Conservation (phyloP, 1,140 invertebrate species). For the Psilanteris sp. region DNA sequence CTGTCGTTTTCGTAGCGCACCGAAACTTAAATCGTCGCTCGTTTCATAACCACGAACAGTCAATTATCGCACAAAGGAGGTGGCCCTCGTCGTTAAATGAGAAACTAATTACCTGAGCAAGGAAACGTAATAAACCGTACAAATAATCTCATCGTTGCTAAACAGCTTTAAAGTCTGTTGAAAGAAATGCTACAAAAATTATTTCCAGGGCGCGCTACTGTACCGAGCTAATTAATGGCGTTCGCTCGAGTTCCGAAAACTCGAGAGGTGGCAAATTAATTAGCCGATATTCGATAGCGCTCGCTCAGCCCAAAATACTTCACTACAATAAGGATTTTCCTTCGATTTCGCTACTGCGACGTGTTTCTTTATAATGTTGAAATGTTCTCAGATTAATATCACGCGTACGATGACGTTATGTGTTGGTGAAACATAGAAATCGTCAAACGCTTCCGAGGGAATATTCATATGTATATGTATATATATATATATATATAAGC, state of each 20-base stretch:
- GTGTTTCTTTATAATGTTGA: too few species aligned
- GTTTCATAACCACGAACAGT: constrained; percentile 22
- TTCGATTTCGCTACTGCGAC: too few species aligned
- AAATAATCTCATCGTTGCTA: constrained; percentile 30
- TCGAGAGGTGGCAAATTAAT: constrained; percentile 36
- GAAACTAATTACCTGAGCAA: constrained; percentile 23
- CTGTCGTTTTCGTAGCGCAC: constrained; percentile 1
- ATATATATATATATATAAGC: too few species aligned
- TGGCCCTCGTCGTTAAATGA: constrained; percentile 15
- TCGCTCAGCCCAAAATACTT: constrained; percentile 25
- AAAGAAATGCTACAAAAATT: constrained; percentile 42
- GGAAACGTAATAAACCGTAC: constrained; percentile 25
- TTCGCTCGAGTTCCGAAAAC: constrained; percentile 23
- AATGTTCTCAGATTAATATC: too few species aligned
- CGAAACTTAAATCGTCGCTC: constrained; percentile 9
- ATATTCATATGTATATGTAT: too few species aligned
- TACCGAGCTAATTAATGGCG: constrained; percentile 41
- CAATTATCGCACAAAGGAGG: constrained; percentile 28
- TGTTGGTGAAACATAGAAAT: too few species aligned
- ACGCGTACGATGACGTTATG: too few species aligned
- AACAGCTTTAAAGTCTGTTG: constrained; percentile 14
- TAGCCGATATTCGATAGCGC: constrained; percentile 42
- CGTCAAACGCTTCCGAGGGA: too few species aligned
- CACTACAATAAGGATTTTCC: constrained; percentile 21
- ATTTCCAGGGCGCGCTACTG: constrained; percentile 5